phyloP scores from a whole-genome alignment of 2,888 invertebrate species.

The Nasonia oneida region DNA sequence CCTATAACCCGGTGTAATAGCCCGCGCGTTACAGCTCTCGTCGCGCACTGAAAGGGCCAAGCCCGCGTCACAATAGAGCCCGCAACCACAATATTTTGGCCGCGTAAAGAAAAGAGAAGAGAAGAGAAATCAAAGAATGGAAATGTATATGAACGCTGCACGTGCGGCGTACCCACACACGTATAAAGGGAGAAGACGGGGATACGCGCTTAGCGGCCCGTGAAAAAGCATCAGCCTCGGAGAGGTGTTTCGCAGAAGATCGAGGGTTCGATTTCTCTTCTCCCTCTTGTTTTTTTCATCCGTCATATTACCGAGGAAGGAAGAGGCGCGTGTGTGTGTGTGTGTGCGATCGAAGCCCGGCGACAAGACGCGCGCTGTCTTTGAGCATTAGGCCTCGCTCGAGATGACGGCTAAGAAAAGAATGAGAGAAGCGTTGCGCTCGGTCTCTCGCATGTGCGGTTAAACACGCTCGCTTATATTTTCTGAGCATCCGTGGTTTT shows the following conservation, averaged over 20 bases:
- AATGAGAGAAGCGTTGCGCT: background rate
- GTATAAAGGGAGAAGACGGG: background rate
- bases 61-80: constrained; percentile 5
- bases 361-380: background rate
- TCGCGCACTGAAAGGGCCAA: background rate
- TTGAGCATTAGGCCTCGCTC: constrained; percentile 38
- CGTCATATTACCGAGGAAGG: background rate
- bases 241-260: background rate
- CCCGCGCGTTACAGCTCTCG: background rate
- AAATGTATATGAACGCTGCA: background rate
- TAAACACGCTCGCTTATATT: background rate
- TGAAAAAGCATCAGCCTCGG: constrained; percentile 27
- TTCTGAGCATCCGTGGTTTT: background rate
- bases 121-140: background rate
- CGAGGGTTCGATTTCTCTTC: constrained; percentile 8
- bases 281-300: background rate
- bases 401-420: constrained; percentile 38
- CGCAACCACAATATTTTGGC: constrained; percentile 32
- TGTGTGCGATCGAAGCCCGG: background rate
- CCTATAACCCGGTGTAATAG: background rate
- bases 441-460: background rate
- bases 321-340: background rate
- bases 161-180: background rate
- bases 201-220: constrained; percentile 25
- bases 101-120: constrained; percentile 2